Conservation (phyloP, 2,797 vertebrate species). For the Scyliorhinus canicula region DNA sequence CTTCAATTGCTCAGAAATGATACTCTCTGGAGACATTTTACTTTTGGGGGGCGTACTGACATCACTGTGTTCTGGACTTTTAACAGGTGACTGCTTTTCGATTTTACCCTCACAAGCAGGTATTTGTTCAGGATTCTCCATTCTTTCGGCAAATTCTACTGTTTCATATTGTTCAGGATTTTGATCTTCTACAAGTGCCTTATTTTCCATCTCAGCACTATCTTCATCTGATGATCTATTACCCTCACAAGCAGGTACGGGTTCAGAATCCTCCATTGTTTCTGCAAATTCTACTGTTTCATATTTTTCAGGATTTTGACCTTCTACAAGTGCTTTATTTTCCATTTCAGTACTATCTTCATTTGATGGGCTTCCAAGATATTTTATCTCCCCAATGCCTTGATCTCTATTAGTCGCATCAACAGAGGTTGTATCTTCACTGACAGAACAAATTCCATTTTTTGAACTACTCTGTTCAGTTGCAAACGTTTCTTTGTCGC, state of each 20-base stretch:
- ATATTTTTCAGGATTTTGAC: conserved; percentile 19
- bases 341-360: conserved; percentile 44
- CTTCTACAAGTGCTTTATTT: conserved; percentile 41
- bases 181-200: conserved; percentile 41
- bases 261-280: not conserved
- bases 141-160: not conserved
- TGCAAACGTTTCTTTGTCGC: not conserved
- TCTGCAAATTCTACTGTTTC: conserved; percentile 13
- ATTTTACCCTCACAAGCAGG: not conserved
- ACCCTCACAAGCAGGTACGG: not conserved
- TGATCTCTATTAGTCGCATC: not conserved
- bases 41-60: not conserved
- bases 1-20: conserved; percentile 33
- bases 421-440: not conserved
- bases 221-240: conserved; percentile 41
- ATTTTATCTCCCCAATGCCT: conserved; percentile 37
- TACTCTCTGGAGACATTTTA: not conserved
- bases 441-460: not conserved
- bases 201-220: conserved; percentile 44
- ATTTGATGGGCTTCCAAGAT: conserved; percentile 40
- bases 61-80: not conserved
- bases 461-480: not conserved
- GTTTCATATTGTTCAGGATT: conserved; percentile 10
- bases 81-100: not conserved
- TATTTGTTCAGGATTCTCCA: not conserved